Evolutionary conservation across 1,140 invertebrate species (phyloP).

Genomic region (Proales similis): DNA sequence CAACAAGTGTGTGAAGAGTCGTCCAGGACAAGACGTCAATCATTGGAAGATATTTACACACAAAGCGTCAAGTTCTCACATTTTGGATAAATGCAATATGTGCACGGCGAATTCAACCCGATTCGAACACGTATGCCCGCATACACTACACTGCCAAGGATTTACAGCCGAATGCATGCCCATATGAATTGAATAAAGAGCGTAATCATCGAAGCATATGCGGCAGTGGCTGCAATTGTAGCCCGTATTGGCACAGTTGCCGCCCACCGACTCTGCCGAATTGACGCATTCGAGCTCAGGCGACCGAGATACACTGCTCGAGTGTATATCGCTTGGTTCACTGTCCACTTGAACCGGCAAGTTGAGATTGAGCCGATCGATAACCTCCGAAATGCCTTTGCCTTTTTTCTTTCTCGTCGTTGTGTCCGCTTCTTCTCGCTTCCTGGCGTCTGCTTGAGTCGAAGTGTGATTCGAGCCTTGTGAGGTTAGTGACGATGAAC

Average conservation of each 20-base stretch:
- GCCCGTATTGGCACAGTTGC: not conserved
- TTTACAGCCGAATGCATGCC: conserved; percentile 28
- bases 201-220: conserved; percentile 32
- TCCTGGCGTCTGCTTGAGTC: not conserved
- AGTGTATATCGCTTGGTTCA: too few species aligned
- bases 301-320: too few species aligned
- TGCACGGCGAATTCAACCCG: conserved; percentile 35
- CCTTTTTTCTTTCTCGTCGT: not conserved
- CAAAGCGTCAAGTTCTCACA: too few species aligned
- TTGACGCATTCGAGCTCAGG: too few species aligned
- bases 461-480: conserved; percentile 23
- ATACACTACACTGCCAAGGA: conserved; percentile 35
- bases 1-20: too few species aligned
- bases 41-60: too few species aligned
- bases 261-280: too few species aligned
- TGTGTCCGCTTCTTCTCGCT: not conserved
- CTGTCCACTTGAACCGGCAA: not conserved
- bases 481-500: conserved; percentile 26
- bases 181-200: conserved; percentile 32
- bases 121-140: conserved; percentile 26
- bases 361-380: conserved; percentile 19
- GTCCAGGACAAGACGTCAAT: too few species aligned
- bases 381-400: conserved; percentile 31
- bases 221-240: conserved; percentile 34
- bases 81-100: conserved; percentile 33